Conservation (phyloP, 2,797 vertebrate species). For the Lepilemur septentrionalis region DNA sequence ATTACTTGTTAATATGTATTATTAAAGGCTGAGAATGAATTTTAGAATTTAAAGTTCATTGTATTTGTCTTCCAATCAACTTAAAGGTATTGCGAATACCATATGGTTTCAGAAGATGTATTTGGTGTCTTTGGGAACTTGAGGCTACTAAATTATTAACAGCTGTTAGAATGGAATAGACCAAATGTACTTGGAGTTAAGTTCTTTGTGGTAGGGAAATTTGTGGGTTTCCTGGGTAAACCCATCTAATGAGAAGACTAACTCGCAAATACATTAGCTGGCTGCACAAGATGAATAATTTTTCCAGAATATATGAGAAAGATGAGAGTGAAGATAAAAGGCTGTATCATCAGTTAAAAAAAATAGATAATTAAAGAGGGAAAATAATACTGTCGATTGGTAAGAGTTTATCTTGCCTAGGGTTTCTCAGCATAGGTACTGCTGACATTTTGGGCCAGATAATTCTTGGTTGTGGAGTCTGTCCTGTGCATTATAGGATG, state of each 20-base stretch:
- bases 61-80: constrained; percentile 42
- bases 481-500: not conserved
- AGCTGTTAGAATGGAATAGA: constrained; percentile 44
- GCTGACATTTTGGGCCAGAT: not conserved
- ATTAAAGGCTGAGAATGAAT: constrained; percentile 50
- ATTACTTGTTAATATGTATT: constrained; percentile 35
- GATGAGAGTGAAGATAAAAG: not conserved
- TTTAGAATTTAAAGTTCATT: constrained; percentile 50
- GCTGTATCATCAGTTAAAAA: not conserved
- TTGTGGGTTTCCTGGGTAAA: constrained; percentile 55
- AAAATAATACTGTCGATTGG: not conserved
- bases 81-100: constrained; percentile 30
- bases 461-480: not conserved
- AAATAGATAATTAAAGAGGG: not conserved
- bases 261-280: constrained; percentile 17
- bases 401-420: not conserved
- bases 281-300: constrained; percentile 2
- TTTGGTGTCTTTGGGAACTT: constrained; percentile 54
- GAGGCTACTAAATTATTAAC: constrained; percentile 48
- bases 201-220: constrained; percentile 28
- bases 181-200: constrained; percentile 34
- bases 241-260: constrained; percentile 48
- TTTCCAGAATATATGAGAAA: not conserved
- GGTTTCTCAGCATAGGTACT: not conserved
- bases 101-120: constrained; percentile 47